A percentile compares a stretch with the other conserved stretches of the same genome.
Evolutionary conservation across 2,113 vertebrate genomes (phyloP).

Genomic region (Rhombomys opimus): DNA sequence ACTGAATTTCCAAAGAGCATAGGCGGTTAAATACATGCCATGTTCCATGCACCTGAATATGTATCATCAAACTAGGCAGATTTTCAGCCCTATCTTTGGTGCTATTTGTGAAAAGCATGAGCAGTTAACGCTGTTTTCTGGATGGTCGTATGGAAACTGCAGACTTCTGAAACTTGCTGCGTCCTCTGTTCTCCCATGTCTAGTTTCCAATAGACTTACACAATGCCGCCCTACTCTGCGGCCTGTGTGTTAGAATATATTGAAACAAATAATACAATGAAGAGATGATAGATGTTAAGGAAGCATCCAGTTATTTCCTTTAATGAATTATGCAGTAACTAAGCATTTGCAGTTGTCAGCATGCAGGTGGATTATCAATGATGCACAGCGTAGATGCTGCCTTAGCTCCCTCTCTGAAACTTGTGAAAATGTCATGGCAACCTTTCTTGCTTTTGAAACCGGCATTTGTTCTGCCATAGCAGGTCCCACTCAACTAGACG

Average conservation of each 20-base stretch:
- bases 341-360: neutral
- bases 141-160: neutral
- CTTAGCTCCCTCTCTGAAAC: neutral
- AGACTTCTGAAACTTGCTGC: neutral
- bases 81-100: neutral
- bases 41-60: neutral
- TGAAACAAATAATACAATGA: neutral
- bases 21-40: neutral
- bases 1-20: conserved; percentile 52
- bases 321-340: neutral
- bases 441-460: neutral
- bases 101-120: conserved; percentile 30
- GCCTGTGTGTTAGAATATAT: neutral
- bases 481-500: neutral
- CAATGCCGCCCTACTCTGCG: neutral
- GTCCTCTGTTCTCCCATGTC: neutral
- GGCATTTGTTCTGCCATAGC: neutral
- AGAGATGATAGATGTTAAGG: neutral
- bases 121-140: neutral
- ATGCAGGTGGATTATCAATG: neutral
- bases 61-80: neutral
- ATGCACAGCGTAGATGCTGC: neutral
- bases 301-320: neutral
- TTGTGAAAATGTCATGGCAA: neutral
- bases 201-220: neutral